A percentile compares a stretch with the other conserved stretches of the same genome.
Conservation (phyloP, 2,888 invertebrate genomes). For the Orthosia gracilis region DNA sequence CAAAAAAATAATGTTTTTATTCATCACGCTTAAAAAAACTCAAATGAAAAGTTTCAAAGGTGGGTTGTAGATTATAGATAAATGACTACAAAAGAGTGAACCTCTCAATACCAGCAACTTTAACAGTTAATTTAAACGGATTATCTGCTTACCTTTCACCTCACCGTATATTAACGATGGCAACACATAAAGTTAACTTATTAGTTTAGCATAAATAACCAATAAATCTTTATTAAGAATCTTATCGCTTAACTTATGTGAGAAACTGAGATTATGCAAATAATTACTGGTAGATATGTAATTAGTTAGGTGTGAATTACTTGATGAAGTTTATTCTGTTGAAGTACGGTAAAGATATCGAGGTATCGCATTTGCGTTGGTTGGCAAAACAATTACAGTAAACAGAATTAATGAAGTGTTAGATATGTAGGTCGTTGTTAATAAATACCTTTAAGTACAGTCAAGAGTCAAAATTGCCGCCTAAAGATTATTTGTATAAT, state of each 20-base stretch:
- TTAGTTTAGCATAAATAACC: slow-evolving; percentile 31
- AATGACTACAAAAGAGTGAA: neutral
- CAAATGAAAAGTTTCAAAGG: neutral
- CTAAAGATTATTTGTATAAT: too few relatives aligned
- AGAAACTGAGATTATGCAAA: slow-evolving; percentile 45
- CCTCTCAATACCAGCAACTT: neutral
- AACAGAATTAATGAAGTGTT: neutral
- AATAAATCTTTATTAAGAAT: slow-evolving; percentile 57
- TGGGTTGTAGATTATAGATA: neutral
- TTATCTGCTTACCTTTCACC: slow-evolving; percentile 45
- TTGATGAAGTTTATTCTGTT: slow-evolving; percentile 14
- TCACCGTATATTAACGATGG: slow-evolving; percentile 25
- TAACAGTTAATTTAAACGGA: slow-evolving; percentile 35
- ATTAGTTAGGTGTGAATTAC: slow-evolving; percentile 29
- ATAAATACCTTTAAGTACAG: neutral
- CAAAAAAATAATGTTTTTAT: too few relatives aligned
- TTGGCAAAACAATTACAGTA: slow-evolving; percentile 14
- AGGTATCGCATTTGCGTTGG: slow-evolving; percentile 25
- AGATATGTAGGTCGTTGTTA: neutral
- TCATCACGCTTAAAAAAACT: neutral
- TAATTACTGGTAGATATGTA: slow-evolving; percentile 8
- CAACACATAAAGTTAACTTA: slow-evolving; percentile 10
- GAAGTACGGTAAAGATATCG: too few relatives aligned
- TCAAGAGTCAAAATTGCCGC: neutral
- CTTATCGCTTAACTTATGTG: slow-evolving; percentile 43